A percentile compares a stretch with the other conserved stretches of the same genome.
These are phyloP conservation scores for Hartigia nigra DNA, from an alignment of 2,888 invertebrate species.

Conservation along the genomic window DNA sequence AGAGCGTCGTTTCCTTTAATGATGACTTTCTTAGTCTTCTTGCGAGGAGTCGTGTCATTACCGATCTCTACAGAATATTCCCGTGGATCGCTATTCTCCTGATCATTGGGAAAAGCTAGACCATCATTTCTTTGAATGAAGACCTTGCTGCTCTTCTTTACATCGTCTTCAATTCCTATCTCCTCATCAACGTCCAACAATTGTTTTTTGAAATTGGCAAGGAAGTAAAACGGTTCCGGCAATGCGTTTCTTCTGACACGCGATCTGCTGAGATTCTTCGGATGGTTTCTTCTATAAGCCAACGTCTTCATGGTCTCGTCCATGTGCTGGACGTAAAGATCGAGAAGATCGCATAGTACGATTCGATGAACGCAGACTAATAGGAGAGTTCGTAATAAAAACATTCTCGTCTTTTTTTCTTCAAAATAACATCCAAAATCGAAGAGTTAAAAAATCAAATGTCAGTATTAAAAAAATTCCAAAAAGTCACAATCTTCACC, in stretches of 20 bases:
- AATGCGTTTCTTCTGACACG: conserved; percentile 43
- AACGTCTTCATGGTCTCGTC: conserved; percentile 59
- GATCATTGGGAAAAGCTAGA: conserved; percentile 48
- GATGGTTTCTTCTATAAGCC: conserved; percentile 41
- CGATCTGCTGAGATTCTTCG: conserved; percentile 32
- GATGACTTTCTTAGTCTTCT: neutral
- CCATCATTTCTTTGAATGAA: conserved; percentile 42
- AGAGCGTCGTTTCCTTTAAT: neutral
- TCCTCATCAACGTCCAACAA: conserved; percentile 50
- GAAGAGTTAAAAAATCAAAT: neutral
- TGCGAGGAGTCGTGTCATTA: neutral
- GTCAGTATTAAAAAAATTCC: neutral
- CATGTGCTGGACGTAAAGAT: conserved; percentile 63
- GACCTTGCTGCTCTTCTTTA: conserved; percentile 4
- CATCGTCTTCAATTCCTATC: neutral
- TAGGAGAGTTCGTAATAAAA: conserved; percentile 42
- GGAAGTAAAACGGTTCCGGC: conserved; percentile 33
- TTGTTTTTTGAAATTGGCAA: conserved; percentile 52
- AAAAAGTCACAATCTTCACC: neutral
- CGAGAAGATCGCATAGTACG: conserved; percentile 53
- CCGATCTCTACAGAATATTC: conserved; percentile 31
- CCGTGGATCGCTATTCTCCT: conserved; percentile 36
- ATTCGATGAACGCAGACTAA: conserved; percentile 40
- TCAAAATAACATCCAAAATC: neutral
- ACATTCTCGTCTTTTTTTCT: conserved; percentile 40